Evolutionary conservation across 2,888 invertebrate species (phyloP), one percentile per base, ranked within the genome.

Genomic region (Chymomyza caudatula): DNA sequence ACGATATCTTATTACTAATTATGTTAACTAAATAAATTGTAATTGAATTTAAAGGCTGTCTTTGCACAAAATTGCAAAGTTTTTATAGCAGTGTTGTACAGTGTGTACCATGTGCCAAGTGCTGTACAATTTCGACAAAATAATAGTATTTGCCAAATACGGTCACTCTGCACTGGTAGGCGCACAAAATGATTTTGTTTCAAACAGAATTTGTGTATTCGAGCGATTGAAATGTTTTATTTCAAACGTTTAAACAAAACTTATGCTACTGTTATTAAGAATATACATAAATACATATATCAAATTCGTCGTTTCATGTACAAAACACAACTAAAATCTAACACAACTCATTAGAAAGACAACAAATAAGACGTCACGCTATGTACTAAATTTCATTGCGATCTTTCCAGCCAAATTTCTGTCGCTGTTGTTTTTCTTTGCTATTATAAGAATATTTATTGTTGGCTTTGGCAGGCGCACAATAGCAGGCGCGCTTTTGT

Each of bases 401-500:
- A 71, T 88, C 87, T 59, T 88, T 89, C 88, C 89, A 89, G 4
- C 89, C 89, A 49, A 85, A 89, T 44, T 89, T 89, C 29, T 86
- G 88, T n/a, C 87, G 82, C 44, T 81, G 81, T 23, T 75, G 85
- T 49, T 72, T 80, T 25, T 81, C 73, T 23, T 81, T 87, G 65
- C 85, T 87, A 74, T 64, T 89, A 70, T 65, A 73, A 72, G 69
- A 43, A 19, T 73, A 76, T 56, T 69, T 77, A 60, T 78, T 73
- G 4, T 64, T 68, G 2, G 78, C 19, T 53, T 85, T 85, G 3
- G 80, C 75, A 1, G 88, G 86, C 0, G 81, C 92, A 89, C 97
- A 97, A 74, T 93, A 95, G 85, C 97, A 98, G 0, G 97, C 95
- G 70, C 94, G 92, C 78, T 93, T 92, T 89, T 98, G 97, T 0